A percentile compares a stretch with the other conserved stretches of the same genome.
These are phyloP conservation scores for Drosophila mimica DNA, from an alignment of 2,888 invertebrate genomes.

Conservation along the genomic window DNA sequence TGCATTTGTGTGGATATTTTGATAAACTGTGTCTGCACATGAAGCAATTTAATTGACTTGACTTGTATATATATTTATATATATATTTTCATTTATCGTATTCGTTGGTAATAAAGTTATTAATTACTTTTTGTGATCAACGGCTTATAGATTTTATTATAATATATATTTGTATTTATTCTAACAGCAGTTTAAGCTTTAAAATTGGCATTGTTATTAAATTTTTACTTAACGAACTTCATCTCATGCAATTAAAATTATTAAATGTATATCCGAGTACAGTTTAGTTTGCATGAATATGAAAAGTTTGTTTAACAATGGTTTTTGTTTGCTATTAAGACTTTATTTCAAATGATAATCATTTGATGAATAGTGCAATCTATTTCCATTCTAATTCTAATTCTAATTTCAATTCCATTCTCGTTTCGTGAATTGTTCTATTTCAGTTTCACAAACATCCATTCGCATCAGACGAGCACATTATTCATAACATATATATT, in stretches of 20 bases:
- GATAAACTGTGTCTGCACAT: neutral
- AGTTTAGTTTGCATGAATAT: neutral
- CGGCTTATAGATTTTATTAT: neutral
- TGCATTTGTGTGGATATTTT: constrained; percentile 3
- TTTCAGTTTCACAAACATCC: neutral
- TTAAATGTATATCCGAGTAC: neutral
- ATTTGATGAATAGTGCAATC: neutral
- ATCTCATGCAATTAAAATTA: neutral
- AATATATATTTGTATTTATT: no score
- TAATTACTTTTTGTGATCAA: neutral
- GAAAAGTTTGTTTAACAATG: neutral
- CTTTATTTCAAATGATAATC: neutral
- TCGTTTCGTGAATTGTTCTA: neutral
- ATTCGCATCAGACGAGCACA: neutral
- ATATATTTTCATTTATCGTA: neutral
- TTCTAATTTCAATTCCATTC: neutral
- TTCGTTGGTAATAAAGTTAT: neutral
- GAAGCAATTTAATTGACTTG: neutral
- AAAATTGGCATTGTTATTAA: no score
- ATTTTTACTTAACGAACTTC: no score
- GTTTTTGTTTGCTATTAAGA: neutral
- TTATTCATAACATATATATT: neutral
- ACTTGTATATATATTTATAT: neutral
- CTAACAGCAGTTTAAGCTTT: no score
- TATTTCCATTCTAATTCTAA: neutral